A percentile compares a stretch with the other conserved stretches of the same genome.
Evolutionary conservation across 2,888 invertebrate genomes (phyloP).

Genomic region (Apantesis nais): DNA sequence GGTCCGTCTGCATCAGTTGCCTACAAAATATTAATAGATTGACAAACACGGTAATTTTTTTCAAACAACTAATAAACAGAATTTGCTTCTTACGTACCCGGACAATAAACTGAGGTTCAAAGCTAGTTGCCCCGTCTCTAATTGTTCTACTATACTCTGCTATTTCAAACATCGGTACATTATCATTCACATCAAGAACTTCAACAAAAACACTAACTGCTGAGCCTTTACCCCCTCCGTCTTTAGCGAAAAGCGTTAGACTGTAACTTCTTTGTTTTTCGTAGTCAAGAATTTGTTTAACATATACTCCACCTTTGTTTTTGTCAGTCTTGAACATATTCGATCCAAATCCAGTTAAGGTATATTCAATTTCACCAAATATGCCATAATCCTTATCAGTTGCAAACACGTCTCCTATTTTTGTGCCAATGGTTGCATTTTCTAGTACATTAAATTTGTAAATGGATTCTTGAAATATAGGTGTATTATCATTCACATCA

Average conservation of each 20-base stretch:
- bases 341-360: conserved; percentile 91
- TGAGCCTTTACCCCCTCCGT: conserved; percentile 91
- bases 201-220: conserved; percentile 90
- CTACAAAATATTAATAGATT: conserved; percentile 58
- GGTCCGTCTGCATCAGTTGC: conserved; percentile 92
- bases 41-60: background rate
- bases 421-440: conserved; percentile 86
- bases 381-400: conserved; percentile 90
- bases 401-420: conserved; percentile 88
- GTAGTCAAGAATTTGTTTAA: conserved; percentile 89
- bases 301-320: conserved; percentile 88
- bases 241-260: conserved; percentile 91
- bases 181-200: conserved; percentile 91
- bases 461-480: conserved; percentile 87
- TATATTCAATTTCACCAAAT: conserved; percentile 90
- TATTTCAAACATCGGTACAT: conserved; percentile 89
- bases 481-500: conserved; percentile 93
- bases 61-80: background rate
- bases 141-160: conserved; percentile 90
- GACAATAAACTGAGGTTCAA: conserved; percentile 92
- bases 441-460: conserved; percentile 89
- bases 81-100: conserved; percentile 72
- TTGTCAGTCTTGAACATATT: conserved; percentile 90
- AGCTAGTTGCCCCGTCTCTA: conserved; percentile 90
- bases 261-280: conserved; percentile 93